phyloP scores from a whole-genome alignment of 2,113 vertebrate species.

The Myotis yumanensis region DNA sequence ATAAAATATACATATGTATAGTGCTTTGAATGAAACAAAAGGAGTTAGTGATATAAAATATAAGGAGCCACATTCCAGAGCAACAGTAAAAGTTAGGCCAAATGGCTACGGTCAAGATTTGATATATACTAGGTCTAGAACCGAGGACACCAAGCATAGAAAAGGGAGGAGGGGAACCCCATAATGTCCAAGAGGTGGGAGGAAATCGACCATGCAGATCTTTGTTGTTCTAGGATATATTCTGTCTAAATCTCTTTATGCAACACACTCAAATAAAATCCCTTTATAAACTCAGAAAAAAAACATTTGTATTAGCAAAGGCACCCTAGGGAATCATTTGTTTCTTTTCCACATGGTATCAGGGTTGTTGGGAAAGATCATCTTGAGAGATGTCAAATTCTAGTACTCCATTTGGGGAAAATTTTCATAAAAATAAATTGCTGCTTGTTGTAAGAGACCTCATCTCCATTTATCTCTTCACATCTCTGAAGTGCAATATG shows the following conservation, averaged over 20 bases:
- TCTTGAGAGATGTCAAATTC: conserved; percentile 47
- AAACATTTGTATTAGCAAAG: conserved; percentile 53
- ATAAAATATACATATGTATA: not conserved
- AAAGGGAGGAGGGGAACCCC: not conserved
- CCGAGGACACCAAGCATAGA: not conserved
- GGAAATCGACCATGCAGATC: not conserved
- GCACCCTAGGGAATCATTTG: conserved; percentile 26
- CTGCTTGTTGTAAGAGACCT: conserved; percentile 55
- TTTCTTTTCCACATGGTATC: conserved; percentile 2
- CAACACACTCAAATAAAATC: conserved; percentile 19
- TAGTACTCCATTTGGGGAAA: conserved; percentile 61
- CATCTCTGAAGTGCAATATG: conserved; percentile 62
- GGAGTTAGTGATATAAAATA: not conserved
- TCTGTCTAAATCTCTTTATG: not conserved
- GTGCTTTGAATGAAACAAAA: not conserved
- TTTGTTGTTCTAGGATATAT: not conserved
- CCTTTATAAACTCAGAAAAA: conserved; percentile 23
- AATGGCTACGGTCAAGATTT: fast-evolving
- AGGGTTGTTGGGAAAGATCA: conserved; percentile 23
- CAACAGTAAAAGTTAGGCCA: not conserved
- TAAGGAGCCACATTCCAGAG: not conserved
- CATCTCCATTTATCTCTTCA: conserved; percentile 61
- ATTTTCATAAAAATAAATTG: conserved; percentile 60
- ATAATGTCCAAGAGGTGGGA: not conserved
- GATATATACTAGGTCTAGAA: not conserved